Conservation (phyloP, 2,888 invertebrate genomes). For the Tiliacea citrago region DNA sequence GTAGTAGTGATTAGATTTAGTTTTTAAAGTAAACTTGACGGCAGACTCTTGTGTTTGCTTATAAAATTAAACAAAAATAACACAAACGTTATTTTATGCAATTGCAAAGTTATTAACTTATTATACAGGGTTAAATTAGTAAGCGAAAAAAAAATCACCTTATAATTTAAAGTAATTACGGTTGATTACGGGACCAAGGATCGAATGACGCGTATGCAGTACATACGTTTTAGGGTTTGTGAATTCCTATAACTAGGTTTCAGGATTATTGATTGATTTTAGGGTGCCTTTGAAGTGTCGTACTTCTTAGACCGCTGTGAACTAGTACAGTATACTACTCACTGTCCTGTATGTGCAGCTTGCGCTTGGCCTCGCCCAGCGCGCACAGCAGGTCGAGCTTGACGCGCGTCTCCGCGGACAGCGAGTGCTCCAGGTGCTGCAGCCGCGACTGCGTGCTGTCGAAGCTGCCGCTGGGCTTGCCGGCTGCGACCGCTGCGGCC, state of each 20-base stretch:
- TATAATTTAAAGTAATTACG: background rate
- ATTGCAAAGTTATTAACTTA: background rate
- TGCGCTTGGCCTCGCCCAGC: conserved; percentile 98
- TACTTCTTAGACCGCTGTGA: background rate
- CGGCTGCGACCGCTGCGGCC: conserved; percentile 29
- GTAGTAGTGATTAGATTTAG: too few species aligned
- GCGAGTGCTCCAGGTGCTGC: conserved; percentile 97
- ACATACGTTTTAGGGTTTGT: too few species aligned
- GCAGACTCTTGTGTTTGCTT: too few species aligned
- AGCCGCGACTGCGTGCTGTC: conserved; percentile 97
- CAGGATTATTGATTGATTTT: too few species aligned
- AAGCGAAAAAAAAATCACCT: background rate
- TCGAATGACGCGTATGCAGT: too few species aligned
- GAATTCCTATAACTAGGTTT: too few species aligned
- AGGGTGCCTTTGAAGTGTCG: background rate
- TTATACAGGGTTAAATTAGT: background rate
- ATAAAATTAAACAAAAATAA: background rate
- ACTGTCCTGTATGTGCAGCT: conserved; percentile 93
- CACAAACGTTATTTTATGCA: background rate
- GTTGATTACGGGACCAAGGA: fast-evolving
- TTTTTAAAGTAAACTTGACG: too few species aligned
- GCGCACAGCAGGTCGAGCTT: conserved; percentile 99
- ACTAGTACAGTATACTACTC: background rate
- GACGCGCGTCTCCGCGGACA: conserved; percentile 99
- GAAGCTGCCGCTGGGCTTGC: conserved; percentile 84